These are phyloP conservation scores for Lemur catta DNA, from an alignment of 2,797 vertebrate genomes.

Conservation along the genomic window DNA sequence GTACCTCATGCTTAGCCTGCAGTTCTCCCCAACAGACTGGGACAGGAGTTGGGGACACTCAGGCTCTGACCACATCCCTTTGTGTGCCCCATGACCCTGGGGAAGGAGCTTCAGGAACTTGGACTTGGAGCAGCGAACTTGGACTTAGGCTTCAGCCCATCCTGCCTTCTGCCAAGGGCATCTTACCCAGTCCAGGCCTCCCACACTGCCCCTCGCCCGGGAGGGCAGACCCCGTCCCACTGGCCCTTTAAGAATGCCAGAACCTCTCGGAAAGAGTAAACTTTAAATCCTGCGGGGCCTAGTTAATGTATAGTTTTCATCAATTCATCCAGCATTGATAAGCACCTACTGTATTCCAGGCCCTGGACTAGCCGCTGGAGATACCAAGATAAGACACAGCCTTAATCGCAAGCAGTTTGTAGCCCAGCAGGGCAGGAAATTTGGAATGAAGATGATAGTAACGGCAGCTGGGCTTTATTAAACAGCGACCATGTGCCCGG, in stretches of 20 bases:
- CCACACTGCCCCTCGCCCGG: background rate
- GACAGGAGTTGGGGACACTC: accelerated
- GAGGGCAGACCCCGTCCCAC: background rate
- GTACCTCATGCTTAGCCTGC: accelerated
- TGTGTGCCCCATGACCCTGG: background rate
- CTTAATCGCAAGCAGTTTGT: background rate
- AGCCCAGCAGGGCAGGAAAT: background rate
- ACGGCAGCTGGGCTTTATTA: background rate
- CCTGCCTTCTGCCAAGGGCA: background rate
- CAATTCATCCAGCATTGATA: background rate
- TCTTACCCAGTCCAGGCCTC: background rate
- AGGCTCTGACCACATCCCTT: background rate
- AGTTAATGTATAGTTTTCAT: background rate
- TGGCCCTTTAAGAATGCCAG: background rate
- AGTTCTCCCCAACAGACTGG: accelerated
- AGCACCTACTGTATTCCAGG: background rate
- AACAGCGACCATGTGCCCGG: background rate
- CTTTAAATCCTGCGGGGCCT: background rate
- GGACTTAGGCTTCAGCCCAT: background rate
- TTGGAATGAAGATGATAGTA: background rate
- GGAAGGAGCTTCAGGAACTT: background rate
- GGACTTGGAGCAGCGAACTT: background rate
- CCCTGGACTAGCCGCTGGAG: background rate
- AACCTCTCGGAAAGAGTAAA: background rate
- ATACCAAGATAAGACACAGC: background rate